Base-by-base conservation (phyloP, 1,140 invertebrate species). In the Reticulitermes speratus region DNA sequence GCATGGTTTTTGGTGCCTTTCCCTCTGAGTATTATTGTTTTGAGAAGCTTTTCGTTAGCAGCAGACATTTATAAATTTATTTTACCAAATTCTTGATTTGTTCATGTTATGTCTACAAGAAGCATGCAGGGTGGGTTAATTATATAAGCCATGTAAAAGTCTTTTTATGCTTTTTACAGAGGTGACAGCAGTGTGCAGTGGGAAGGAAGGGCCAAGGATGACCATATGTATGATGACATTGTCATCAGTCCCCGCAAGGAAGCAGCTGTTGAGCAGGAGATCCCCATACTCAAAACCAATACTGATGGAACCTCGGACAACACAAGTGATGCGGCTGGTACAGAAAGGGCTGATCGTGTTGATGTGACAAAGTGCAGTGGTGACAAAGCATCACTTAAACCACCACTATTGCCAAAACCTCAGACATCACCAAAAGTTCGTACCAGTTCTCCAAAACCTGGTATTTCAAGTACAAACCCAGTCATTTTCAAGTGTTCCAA, bases 321-420 rank as follows among this genome's bases (percentile, higher is more conserved):
- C n/a, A 75, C 25, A 44, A 25, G 21, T 25, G 83, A 19, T 84
- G 32, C 14, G 23, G 23, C 44, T 25, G 32, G 7, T 30, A 84
- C 9, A 45, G 83, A 86, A 44, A n/a, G n/a, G 65, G 25, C 85
- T 86, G 3, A n/a, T 21, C 2, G 45, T 85, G 25, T 9, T 65
- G 44, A 44, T 38, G 81, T 48, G 21, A 86, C 25, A 83, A 75
- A 75, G 65, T 75, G n/a, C 14, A 30, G 8, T 9, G 16, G 25
- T 75, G 65, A 75, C n/a, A 75, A 75, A 30, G 23, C 16, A 9
- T 45, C 82, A 55, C 45, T 25, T 5, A 87, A 87, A 87, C 86
- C 86, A 25, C 86, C 86, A 21, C 59, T 87, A 23, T 55, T 85
- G 6, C 86, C 86, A 9, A 87, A 87, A 85, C 86, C 86, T 44